A percentile compares a stretch with the other conserved stretches of the same genome.
These are phyloP conservation scores for Asbolus verrucosus DNA, from an alignment of 1,140 invertebrate genomes.

Conservation along the genomic window DNA sequence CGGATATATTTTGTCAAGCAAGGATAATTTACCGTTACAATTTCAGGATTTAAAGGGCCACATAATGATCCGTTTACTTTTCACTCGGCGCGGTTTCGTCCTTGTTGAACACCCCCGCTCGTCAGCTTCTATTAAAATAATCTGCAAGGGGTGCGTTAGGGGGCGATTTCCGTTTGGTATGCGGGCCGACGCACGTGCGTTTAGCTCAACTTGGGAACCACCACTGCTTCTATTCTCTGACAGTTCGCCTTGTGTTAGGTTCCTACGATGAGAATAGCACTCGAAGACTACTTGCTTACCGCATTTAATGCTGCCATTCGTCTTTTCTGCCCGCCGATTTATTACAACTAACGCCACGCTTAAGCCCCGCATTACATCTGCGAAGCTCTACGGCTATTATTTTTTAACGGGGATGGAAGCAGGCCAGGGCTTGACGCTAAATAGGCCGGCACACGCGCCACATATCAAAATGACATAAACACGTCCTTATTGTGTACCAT, in stretches of 20 bases:
- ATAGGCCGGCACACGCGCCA: neutral
- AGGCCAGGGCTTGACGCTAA: neutral
- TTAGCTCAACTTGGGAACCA: conserved; percentile 21
- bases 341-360: conserved; percentile 21
- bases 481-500: too few relatives aligned
- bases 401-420: conserved; percentile 1
- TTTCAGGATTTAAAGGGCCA: neutral
- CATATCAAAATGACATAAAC: too few relatives aligned
- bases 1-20: neutral
- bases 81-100: too few relatives aligned
- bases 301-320: conserved; percentile 36
- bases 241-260: conserved; percentile 25
- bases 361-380: conserved; percentile 30
- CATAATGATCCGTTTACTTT: neutral
- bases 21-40: neutral
- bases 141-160: neutral
- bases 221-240: conserved; percentile 37
- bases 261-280: conserved; percentile 42
- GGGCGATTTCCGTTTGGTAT: conserved; percentile 22
- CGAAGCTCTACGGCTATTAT: conserved; percentile 20
- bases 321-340: conserved; percentile 26
- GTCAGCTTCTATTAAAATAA: neutral
- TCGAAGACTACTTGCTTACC: conserved; percentile 25
- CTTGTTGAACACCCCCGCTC: neutral
- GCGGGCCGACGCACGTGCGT: conserved; percentile 40